Evolutionary conservation across 2,113 vertebrate species (phyloP), one percentile per base, ranked within the genome.

Genomic region (Catagonus wagneri): DNA sequence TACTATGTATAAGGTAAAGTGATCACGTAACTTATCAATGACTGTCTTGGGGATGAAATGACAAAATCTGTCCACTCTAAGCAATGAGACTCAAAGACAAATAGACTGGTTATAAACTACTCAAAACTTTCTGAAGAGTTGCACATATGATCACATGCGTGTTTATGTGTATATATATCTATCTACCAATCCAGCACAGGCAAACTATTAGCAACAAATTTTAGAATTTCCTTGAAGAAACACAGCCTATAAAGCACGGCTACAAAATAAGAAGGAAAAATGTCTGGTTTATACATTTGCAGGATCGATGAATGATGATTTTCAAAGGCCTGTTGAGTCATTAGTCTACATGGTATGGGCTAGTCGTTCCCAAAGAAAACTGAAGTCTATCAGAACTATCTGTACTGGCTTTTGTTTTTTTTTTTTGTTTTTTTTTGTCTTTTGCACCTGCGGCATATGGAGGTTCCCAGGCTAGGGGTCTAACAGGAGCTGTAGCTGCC

Each of bases 291-390:
- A 79, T 25, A 78, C 83, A 86, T 50, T 85, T 95, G 84, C 61
- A 56, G 14, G 32, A 84, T 72, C 34, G 69, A 92, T 89, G 50
- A 87, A 93, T 39, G 39, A 74, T 79, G 87, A 93, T 8, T 61
- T 65, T 83, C 36, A 60, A 75, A 83, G 61, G 83, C 20, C 63
- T 92, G 12, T 11, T 2, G 1, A 0, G 87, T 95, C 87, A 44
- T 19, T 72, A 39, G 34, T 88, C 79, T 1, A 0, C 32, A n/a
- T 39, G 91, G 94, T 84, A 34, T 61, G 81, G 36, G 36, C 36
- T 80, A 80, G 23, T 79, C 74, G n/a, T 96, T 91, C 1, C 74
- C 23, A 86, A 93, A 16, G 1, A 34, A 90, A 95, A 96, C 27
- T 68, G 76, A 69, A 63, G 83, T 83, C 83, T 29, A 78, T 96